Evolutionary conservation across 2,888 invertebrate species (phyloP), one percentile per base, ranked within the genome.

Genomic region (Drosophila yooni): DNA sequence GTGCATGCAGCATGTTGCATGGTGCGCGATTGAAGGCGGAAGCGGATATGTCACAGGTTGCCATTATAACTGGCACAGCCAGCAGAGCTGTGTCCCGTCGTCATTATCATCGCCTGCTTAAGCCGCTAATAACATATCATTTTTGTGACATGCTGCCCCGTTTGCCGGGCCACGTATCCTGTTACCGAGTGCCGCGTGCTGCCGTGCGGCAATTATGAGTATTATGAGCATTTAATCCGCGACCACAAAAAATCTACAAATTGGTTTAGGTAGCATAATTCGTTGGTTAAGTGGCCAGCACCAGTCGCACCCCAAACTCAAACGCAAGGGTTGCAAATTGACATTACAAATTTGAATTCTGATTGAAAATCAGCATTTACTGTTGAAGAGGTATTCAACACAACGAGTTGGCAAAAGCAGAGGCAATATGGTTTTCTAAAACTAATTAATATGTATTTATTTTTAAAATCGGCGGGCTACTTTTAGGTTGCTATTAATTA

Each of bases 211-310:
- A 90, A 91, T 91, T 91, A 90, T 88, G 88, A 84, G 90, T 81
- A 91, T 91, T 91, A 90, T 88, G 89, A 83, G 88, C 81, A 88
- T 83, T 91, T 90, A 91, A 91, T 91, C 91, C 83, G 66, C 70
- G 80, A 82, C 89, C 86, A 79, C 90, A 43, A 57, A 86, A 82
- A 75, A 83, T 82, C 81, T 88, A 82, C 79, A 79, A 87, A 88
- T 85, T 85, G 81, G 85, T 63, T 80, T 69, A 80, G 70, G 61
- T 43, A 59, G 62, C 62, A 65, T 69, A 70, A 66, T 74, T 68
- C 56, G 71, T 13, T 63, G 78, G 60, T 66, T 54, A 85, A 85
- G 85, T 85, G 84, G 76, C 75, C 81, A 78, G 71, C 46, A 34
- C 2, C 84, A 68, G 61, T 65, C 43, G 58, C 59, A 33, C n/a